These are phyloP conservation scores for Hyperoplus immaculatus DNA, from an alignment of 2,797 vertebrate genomes.

Conservation along the genomic window DNA sequence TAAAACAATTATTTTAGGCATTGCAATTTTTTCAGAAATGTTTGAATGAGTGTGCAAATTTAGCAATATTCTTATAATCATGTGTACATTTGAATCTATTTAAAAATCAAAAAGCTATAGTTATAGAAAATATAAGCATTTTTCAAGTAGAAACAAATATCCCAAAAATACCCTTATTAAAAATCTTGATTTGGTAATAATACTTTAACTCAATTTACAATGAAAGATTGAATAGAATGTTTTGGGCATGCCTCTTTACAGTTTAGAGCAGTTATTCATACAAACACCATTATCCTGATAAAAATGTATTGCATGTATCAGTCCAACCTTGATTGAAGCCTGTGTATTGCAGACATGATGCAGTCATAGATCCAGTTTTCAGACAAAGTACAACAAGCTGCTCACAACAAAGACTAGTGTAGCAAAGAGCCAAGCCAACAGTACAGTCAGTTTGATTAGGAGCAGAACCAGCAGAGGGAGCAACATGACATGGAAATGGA, in stretches of 20 bases:
- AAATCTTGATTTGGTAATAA: no score
- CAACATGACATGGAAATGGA: constrained; percentile 40
- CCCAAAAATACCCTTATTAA: no score
- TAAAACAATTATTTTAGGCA: no score
- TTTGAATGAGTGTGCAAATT: no score
- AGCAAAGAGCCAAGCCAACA: constrained; percentile 26
- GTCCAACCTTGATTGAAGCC: neutral
- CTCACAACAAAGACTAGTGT: neutral
- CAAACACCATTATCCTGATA: neutral
- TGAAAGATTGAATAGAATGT: neutral
- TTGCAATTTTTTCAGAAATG: no score
- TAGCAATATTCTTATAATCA: no score
- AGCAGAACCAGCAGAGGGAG: constrained; percentile 70
- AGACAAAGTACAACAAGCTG: constrained; percentile 15
- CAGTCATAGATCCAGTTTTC: neutral
- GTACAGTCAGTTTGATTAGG: constrained; percentile 30
- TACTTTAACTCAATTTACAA: no score
- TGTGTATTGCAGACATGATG: neutral
- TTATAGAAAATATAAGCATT: no score
- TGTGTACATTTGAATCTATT: no score
- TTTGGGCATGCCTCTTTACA: neutral
- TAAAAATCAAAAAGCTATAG: no score
- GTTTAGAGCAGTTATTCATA: neutral
- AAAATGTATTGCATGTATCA: neutral
- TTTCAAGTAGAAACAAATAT: no score